Conservation (phyloP, 2,888 invertebrate species). For the Lochmaea capreae region DNA sequence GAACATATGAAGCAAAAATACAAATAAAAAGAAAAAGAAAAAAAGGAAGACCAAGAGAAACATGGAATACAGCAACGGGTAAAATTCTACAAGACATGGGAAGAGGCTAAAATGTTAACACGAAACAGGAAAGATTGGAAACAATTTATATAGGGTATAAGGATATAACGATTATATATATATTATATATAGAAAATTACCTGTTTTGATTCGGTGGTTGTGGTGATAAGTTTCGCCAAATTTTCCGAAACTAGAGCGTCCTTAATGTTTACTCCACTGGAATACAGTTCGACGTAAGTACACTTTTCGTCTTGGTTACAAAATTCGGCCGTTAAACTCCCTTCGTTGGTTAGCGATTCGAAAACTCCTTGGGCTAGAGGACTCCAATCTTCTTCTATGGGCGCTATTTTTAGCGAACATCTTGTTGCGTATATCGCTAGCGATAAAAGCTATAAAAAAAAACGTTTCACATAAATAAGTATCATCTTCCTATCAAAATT, state of each 20-base stretch:
- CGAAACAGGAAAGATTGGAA: too few species aligned
- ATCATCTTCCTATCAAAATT: too few species aligned
- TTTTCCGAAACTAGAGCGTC: conserved; percentile 72
- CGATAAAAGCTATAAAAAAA: conserved; percentile 62
- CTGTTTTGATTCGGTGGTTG: conserved; percentile 67
- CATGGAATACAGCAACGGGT: too few species aligned
- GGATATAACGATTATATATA: too few species aligned
- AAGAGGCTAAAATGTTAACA: too few species aligned
- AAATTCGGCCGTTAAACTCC: conserved; percentile 54
- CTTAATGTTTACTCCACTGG: conserved; percentile 71
- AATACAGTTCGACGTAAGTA: conserved; percentile 75
- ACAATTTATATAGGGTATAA: too few species aligned
- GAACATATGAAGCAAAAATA: too few species aligned
- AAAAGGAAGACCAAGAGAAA: too few species aligned
- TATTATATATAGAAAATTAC: too few species aligned
- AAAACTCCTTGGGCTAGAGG: conserved; percentile 72
- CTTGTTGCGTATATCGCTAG: conserved; percentile 72
- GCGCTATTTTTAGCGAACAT: conserved; percentile 76
- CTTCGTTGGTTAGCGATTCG: conserved; percentile 57
- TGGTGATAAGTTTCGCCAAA: conserved; percentile 66
- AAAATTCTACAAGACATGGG: too few species aligned
- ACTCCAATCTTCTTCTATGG: conserved; percentile 75
- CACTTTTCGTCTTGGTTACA: conserved; percentile 71
- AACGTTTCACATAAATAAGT: too few species aligned
- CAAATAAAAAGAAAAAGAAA: too few species aligned